Base-by-base conservation (phyloP, 2,888 invertebrate genomes). In the Diaprepes abbreviatus region DNA sequence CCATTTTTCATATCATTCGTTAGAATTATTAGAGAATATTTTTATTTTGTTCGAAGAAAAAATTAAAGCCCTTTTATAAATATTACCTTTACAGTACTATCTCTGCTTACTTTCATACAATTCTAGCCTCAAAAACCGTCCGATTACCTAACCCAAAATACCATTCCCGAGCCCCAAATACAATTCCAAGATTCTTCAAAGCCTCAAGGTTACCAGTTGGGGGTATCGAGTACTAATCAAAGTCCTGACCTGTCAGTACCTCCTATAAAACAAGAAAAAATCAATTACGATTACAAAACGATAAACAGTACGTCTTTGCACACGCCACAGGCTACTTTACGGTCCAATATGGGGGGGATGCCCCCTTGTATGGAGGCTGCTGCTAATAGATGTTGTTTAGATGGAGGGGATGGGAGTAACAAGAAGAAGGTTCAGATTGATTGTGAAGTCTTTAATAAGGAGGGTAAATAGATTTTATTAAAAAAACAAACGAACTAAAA, bases 141-240 rank as follows among this genome's bases (percentile, higher is more conserved):
- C 36, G 66, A 72, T 17, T 72, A 55, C 36, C 70, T 79, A 36
- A 58, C 76, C 36, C 70, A 69, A 55, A 77, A 77, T 70, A 78
- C 79, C 7, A 72, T 79, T 31, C 79, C 80, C 10, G 72, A 76
- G 66, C 78, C 80, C 14, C 75, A 78, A 68, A 55, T 78, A 0
- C 55, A 71, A 38, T 71, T 71, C 58, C 73, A 78, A 65, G 67
- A 74, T 6, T 54, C 54, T 3, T 54, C 74, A 12, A 73, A 70
- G 17, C 58, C 78, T 21, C 62, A 75, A 28, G 77, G 79, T 45
- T 71, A 74, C n/a, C 55, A 76, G 57, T 60, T 80, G 24, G 80
- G 78, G 6, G 74, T 80, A 3, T 71, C 78, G 6, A 48, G 64
- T 4, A 66, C 79, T 9, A 62, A 74, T 52, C 66, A 76, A 17